Percentiles rank a stretch among this genome's conserved stretches.
phyloP scores from a whole-genome alignment of 2,888 invertebrate genomes.

The Plagodis pulveraria region DNA sequence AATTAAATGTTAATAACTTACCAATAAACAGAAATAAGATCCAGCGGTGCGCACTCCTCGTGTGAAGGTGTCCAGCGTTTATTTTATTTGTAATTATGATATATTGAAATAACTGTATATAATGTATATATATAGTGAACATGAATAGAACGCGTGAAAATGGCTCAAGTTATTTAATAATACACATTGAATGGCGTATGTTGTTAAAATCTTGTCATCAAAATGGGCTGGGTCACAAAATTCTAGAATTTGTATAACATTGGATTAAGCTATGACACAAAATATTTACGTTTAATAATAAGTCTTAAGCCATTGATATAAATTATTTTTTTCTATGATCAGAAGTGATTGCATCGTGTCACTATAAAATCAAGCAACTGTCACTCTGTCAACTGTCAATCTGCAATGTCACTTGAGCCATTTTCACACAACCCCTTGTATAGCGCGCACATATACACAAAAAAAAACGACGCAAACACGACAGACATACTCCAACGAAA shows the following conservation, averaged over 20 bases:
- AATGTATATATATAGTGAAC: conserved; percentile 40
- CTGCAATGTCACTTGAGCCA: conserved; percentile 1
- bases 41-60: conserved; percentile 58
- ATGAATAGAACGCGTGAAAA: conserved; percentile 28
- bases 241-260: too few relatives aligned
- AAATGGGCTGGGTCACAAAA: too few relatives aligned
- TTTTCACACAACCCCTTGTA: background rate
- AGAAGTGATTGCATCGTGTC: too few relatives aligned
- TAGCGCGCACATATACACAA: conserved; percentile 26
- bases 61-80: conserved; percentile 52
- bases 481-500: conserved; percentile 50
- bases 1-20: conserved; percentile 49
- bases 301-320: too few relatives aligned
- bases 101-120: conserved; percentile 41
- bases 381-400: background rate
- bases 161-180: conserved; percentile 14
- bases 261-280: too few relatives aligned
- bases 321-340: too few relatives aligned
- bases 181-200: too few relatives aligned
- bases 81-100: conserved; percentile 26
- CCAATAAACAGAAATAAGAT: conserved; percentile 69
- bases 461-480: conserved; percentile 22
- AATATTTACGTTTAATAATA: too few relatives aligned
- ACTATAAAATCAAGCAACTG: too few relatives aligned
- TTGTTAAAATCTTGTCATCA: too few relatives aligned